phyloP scores from a whole-genome alignment of 2,888 invertebrate species.

The Lamellibrachia columna region DNA sequence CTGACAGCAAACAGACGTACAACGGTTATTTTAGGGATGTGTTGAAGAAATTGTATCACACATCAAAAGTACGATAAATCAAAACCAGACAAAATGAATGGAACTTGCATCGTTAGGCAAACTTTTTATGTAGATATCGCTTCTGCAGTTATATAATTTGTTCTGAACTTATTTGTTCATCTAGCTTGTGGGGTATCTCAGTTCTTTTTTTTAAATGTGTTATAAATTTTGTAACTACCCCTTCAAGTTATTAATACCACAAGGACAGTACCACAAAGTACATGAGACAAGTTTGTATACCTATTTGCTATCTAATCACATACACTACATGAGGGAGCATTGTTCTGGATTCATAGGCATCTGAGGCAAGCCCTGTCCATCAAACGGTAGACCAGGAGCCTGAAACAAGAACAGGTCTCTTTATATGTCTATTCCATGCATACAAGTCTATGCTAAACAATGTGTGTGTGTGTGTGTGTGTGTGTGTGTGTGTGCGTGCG shows the following conservation, averaged over 20 bases:
- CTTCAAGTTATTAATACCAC: neutral
- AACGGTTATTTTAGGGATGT: neutral
- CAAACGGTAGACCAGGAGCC: neutral
- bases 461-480: neutral
- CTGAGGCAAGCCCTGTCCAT: neutral
- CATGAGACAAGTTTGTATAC: neutral
- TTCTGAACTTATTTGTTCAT: neutral
- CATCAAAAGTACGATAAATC: neutral
- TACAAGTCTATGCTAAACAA: neutral
- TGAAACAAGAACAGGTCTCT: neutral
- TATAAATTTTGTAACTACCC: neutral
- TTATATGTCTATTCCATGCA: neutral
- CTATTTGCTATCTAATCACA: neutral
- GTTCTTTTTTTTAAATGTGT: neutral
- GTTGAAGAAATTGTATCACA: neutral
- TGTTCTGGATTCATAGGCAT: conserved; percentile 5
- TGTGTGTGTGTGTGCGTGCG: neutral
- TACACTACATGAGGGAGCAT: neutral
- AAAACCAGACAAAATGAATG: neutral
- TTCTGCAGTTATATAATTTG: neutral
- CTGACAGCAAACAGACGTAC: neutral
- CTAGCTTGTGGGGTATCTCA: neutral
- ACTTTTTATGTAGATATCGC: neutral
- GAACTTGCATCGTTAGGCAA: neutral
- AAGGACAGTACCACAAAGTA: neutral